Evolutionary conservation across 2,888 invertebrate genomes (phyloP).

Genomic region (Enchytraeus crypticus): DNA sequence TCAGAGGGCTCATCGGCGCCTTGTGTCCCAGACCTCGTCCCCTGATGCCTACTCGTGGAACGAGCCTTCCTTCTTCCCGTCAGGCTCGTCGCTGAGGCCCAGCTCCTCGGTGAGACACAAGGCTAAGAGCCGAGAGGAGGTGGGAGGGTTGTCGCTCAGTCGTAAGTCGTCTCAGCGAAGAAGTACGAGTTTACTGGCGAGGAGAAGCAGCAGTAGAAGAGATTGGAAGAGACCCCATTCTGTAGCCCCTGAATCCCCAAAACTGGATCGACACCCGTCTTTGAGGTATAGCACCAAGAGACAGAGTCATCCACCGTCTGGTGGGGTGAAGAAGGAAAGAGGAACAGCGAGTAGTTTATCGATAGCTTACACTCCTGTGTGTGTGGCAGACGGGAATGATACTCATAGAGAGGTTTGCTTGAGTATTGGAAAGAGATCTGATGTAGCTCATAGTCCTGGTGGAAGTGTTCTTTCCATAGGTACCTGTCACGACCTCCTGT

Average conservation of each 20-base stretch:
- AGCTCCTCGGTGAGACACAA: background rate
- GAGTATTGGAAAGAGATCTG: background rate
- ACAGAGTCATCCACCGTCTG: background rate
- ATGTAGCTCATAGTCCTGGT: background rate
- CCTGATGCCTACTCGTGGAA: constrained; percentile 4
- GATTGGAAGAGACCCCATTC: background rate
- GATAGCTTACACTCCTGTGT: background rate
- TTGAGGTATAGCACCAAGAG: constrained; percentile 1
- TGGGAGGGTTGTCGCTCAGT: background rate
- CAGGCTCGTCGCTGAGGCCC: background rate
- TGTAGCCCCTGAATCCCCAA: background rate
- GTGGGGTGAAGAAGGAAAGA: background rate
- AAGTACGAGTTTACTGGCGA: background rate
- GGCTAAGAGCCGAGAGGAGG: constrained; percentile 1
- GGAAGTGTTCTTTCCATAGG: constrained; percentile 5
- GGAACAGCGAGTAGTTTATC: background rate
- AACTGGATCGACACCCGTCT: constrained; percentile 5
- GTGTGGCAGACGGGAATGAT: no score
- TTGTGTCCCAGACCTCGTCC: background rate
- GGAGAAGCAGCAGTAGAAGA: background rate
- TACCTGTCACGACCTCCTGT: background rate
- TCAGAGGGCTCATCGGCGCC: background rate
- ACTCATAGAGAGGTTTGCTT: no score
- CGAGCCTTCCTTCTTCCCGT: background rate
- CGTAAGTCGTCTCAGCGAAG: background rate